phyloP scores from a whole-genome alignment of 2,888 invertebrate species.

The Lapara coniferarum region DNA sequence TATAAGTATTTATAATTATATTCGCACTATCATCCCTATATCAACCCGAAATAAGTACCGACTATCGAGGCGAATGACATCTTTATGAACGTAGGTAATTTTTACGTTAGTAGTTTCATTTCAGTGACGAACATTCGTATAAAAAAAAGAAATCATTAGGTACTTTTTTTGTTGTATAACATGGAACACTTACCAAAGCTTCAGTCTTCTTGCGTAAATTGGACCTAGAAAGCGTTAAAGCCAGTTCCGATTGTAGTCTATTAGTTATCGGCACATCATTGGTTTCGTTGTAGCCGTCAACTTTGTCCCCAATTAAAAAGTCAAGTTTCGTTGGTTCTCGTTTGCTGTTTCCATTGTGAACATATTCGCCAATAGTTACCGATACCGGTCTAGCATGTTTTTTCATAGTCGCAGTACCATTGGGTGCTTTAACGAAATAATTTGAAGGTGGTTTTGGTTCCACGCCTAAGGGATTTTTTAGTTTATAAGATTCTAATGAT shows the following conservation, averaged over 20 bases:
- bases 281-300: conserved; percentile 59
- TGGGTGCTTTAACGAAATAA: conserved; percentile 85
- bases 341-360: conserved; percentile 79
- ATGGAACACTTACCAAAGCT: conserved; percentile 78
- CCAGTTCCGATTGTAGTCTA: conserved; percentile 88
- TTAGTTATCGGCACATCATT: conserved; percentile 83
- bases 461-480: conserved; percentile 85
- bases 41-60: too few species aligned
- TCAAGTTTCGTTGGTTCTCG: conserved; percentile 88
- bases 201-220: conserved; percentile 90
- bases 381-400: conserved; percentile 85
- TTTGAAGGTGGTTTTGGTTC: conserved; percentile 87
- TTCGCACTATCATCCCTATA: too few species aligned
- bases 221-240: conserved; percentile 89
- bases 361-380: conserved; percentile 88
- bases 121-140: background rate
- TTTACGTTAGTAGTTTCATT: too few species aligned
- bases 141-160: background rate
- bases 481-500: conserved; percentile 89
- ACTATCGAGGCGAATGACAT: too few species aligned
- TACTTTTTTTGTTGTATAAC: background rate
- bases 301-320: conserved; percentile 83
- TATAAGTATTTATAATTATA: too few species aligned
- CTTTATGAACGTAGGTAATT: too few species aligned
- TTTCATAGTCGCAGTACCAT: conserved; percentile 82